These are phyloP conservation scores for Danaus plexippus DNA, from an alignment of 1,140 invertebrate genomes.

Conservation along the genomic window DNA sequence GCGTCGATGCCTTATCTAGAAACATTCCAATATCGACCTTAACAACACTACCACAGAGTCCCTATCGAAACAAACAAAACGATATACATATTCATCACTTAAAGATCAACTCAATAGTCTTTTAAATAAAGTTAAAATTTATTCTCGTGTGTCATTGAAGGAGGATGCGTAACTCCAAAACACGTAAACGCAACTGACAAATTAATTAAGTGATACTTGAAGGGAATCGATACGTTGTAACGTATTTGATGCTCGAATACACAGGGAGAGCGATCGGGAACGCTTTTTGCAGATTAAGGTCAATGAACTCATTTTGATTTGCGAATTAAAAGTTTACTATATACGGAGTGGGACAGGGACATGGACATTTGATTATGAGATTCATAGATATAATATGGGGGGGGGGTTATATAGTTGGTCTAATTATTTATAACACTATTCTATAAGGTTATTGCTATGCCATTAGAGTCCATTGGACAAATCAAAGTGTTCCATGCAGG, in stretches of 20 bases:
- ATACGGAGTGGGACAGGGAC: no score
- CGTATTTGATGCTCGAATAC: constrained; percentile 33
- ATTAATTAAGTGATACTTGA: constrained; percentile 34
- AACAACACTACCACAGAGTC: no score
- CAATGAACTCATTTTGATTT: no score
- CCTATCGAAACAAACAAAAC: no score
- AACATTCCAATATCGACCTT: no score
- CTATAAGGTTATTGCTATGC: constrained; percentile 11
- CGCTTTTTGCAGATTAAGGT: no score
- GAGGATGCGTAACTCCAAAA: constrained; percentile 26
- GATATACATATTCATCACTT: background rate
- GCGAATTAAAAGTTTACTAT: no score
- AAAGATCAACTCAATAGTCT: background rate
- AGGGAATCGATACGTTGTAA: constrained; percentile 32
- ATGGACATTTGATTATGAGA: no score
- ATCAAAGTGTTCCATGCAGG: constrained; percentile 19
- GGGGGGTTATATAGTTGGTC: no score
- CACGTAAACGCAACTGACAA: constrained; percentile 32
- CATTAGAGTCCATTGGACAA: constrained; percentile 15
- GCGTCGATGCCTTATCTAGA: no score
- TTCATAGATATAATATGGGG: no score
- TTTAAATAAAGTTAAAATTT: constrained; percentile 10
- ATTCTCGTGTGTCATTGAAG: background rate
- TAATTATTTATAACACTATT: no score
- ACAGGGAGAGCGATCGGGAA: constrained; percentile 18